Conservation (phyloP, 1,140 invertebrate genomes). For the Euglossa dilemma region DNA sequence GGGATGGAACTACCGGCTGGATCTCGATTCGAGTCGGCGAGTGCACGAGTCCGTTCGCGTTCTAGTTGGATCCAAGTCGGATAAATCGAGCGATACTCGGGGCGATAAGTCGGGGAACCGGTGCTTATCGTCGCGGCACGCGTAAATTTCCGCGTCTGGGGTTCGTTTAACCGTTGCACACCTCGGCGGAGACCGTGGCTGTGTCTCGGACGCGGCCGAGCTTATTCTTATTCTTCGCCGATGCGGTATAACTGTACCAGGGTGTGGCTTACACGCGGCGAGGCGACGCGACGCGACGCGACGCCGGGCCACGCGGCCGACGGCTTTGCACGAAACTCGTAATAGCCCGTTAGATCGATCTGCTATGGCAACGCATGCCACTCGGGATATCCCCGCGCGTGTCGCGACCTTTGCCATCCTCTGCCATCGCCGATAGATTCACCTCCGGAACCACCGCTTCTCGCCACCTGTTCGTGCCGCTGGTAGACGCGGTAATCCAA, state of each 20-base stretch:
- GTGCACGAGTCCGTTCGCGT: too few relatives aligned
- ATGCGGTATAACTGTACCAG: slow-evolving; percentile 57
- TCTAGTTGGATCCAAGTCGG: too few relatives aligned
- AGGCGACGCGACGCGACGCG: neutral
- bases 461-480: too few relatives aligned
- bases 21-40: too few relatives aligned
- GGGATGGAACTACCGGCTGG: too few relatives aligned
- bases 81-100: neutral
- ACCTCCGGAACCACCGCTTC: too few relatives aligned
- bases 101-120: neutral
- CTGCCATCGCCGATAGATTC: too few relatives aligned
- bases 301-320: too few relatives aligned
- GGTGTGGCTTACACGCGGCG: slow-evolving; percentile 60
- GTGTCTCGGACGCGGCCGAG: neutral
- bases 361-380: slow-evolving; percentile 58
- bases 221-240: slow-evolving; percentile 49
- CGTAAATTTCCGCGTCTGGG: neutral
- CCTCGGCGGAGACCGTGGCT: neutral
- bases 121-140: slow-evolving; percentile 9
- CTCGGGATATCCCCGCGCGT: neutral
- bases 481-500: too few relatives aligned
- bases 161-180: neutral
- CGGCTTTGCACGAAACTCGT: slow-evolving; percentile 53
- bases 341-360: slow-evolving; percentile 67
- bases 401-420: neutral